Conservation (phyloP, 2,888 invertebrate species). For the Lamellibrachia satsuma region DNA sequence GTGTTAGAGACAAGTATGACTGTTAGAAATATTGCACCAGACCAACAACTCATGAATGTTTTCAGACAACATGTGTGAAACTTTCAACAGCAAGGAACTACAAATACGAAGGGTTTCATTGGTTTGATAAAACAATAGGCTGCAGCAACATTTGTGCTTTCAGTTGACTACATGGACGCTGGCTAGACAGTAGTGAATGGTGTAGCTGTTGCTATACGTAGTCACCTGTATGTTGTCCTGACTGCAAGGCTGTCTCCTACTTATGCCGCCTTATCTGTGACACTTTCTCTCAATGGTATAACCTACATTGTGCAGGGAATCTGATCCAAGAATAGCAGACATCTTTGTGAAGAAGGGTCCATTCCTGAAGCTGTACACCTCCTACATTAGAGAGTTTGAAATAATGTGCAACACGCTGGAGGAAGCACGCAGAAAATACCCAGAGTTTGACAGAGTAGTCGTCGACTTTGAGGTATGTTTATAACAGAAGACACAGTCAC, state of each 20-base stretch:
- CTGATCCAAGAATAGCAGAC: constrained; percentile 68
- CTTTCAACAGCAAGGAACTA: no score
- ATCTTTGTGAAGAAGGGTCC: constrained; percentile 72
- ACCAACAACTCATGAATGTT: no score
- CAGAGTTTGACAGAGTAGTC: constrained; percentile 67
- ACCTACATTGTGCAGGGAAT: constrained; percentile 53
- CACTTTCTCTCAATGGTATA: constrained; percentile 37
- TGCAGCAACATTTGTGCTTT: neutral
- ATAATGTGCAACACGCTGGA: constrained; percentile 68
- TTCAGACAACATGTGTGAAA: no score
- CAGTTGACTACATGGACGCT: neutral
- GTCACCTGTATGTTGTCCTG: neutral
- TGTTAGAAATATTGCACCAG: no score
- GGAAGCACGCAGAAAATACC: constrained; percentile 68
- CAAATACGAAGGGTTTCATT: neutral
- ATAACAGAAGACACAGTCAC: neutral
- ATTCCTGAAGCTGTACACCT: constrained; percentile 71
- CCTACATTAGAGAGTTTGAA: constrained; percentile 71
- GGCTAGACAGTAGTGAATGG: neutral
- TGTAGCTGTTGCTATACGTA: neutral
- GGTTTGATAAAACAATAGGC: neutral
- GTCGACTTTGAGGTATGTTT: constrained; percentile 68
- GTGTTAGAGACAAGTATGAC: no score
- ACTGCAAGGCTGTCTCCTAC: neutral
- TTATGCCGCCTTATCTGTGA: neutral